These are phyloP conservation scores for Clarias laeviceps DNA, from an alignment of 2,797 vertebrate genomes.

Conservation along the genomic window DNA sequence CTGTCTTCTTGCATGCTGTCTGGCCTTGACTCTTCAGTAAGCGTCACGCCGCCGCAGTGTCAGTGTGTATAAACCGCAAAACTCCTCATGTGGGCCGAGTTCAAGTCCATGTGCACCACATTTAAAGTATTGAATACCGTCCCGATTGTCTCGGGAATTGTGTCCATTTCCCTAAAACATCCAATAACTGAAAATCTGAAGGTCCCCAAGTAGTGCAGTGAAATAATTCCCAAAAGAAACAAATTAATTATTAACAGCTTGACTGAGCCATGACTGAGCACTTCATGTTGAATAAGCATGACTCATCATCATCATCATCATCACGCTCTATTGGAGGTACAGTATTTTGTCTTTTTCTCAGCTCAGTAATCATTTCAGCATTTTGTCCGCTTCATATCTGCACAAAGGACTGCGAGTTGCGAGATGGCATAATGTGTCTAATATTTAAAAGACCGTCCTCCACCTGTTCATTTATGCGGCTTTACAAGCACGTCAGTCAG, in stretches of 20 bases:
- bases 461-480: background rate
- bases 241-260: conserved; percentile 21
- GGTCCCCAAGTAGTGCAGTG: background rate
- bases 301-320: background rate
- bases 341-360: conserved; percentile 5
- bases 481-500: conserved; percentile 1
- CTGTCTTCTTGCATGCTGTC: conserved; percentile 34
- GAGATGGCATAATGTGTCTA: background rate
- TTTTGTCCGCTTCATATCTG: conserved; percentile 13
- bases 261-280: conserved; percentile 19
- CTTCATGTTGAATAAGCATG: conserved; percentile 32
- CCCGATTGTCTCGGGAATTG: conserved; percentile 1
- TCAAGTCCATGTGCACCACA: conserved; percentile 29
- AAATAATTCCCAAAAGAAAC: conserved; percentile 8
- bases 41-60: conserved; percentile 1
- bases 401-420: background rate
- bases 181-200: conserved; percentile 1
- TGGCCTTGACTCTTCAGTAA: conserved; percentile 34
- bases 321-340: background rate
- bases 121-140: conserved; percentile 29
- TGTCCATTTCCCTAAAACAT: conserved; percentile 6
- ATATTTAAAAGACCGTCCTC: background rate
- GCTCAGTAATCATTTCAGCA: background rate
- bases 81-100: conserved; percentile 15
- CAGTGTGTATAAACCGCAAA: conserved; percentile 30